These are phyloP conservation scores for Clarias batrachus DNA, from an alignment of 2,113 vertebrate species.

Conservation along the genomic window DNA sequence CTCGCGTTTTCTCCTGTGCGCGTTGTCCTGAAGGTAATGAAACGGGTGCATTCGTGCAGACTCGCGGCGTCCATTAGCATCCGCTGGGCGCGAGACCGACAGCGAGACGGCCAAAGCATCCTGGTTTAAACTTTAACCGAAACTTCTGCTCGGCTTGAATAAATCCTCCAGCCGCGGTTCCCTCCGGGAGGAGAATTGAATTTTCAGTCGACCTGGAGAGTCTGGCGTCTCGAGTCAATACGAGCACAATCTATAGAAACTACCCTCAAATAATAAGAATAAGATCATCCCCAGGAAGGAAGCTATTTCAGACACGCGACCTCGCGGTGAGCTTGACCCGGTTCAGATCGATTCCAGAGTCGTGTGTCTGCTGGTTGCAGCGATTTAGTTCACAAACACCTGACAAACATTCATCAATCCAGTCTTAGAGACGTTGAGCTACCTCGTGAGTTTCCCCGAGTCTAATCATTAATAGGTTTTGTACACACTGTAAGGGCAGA, in stretches of 20 bases:
- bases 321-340: not conserved
- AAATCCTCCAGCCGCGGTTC: not conserved
- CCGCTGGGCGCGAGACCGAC: not conserved
- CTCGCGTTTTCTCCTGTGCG: not conserved
- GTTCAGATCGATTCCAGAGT: not conserved
- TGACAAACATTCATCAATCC: not conserved
- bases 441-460: no score
- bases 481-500: not conserved
- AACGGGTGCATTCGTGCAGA: not conserved
- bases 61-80: not conserved
- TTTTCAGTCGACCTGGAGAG: not conserved
- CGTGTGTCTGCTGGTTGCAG: not conserved
- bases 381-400: not conserved
- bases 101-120: not conserved
- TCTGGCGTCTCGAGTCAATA: not conserved
- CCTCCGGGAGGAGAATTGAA: not conserved
- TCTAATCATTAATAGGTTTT: no score
- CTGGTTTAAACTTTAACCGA: constrained; percentile 29
- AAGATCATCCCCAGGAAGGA: not conserved
- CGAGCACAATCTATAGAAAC: not conserved
- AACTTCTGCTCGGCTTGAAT: constrained; percentile 16
- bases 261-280: not conserved
- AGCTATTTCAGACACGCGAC: not conserved
- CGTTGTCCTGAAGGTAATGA: not conserved
- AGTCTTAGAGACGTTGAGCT: no score